Base-by-base conservation (phyloP, 2,113 vertebrate genomes). In the Bubo bubo region DNA sequence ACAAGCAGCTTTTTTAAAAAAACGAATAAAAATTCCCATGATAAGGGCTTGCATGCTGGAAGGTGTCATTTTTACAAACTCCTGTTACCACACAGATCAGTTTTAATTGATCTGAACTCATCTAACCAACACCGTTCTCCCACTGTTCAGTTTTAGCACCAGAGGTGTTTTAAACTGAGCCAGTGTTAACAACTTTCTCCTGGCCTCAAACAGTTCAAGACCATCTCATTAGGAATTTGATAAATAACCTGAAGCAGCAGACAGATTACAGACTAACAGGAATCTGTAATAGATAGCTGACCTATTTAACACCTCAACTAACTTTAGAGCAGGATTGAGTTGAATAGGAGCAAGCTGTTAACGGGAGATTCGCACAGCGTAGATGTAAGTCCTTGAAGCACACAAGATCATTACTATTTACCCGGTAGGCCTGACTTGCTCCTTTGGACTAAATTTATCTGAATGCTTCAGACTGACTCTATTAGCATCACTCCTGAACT, bases 381-480 rank as follows among this genome's bases (percentile, higher is more conserved):
- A 83, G 53, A 86, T 85, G 43, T 47, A 53, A 88, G 76, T 66
- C 73, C 67, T 89, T 1, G 0, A 97, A 85, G 62, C 66, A 82
- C 79, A 39, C 76, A 72, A 91, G 93, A 96, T 93, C 93, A 92
- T 95, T 95, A 92, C 95, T 83, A 94, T 85, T 91, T 84, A 97
- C 55, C 93, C 3, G 0, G 66, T 85, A 95, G 94, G 89, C 55
- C 86, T 94, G 70, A 88, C 76, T 91, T 87, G 47, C 82, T 95
- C 90, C 79, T 95, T 94, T 1, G 0, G 56, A 95, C 73, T 92
- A 91, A 88, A 97, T 96, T 94, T 96, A 95, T 95, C 96, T 81
- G 80, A 96, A 63, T 83, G 82, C 88, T 84, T 95, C 96, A 95
- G 92, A 96, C 88, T 81, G 85, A 93, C 76, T 97, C 93, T 95